Evolutionary conservation across 2,888 invertebrate species (phyloP).

Genomic region (Aphodius granarius): DNA sequence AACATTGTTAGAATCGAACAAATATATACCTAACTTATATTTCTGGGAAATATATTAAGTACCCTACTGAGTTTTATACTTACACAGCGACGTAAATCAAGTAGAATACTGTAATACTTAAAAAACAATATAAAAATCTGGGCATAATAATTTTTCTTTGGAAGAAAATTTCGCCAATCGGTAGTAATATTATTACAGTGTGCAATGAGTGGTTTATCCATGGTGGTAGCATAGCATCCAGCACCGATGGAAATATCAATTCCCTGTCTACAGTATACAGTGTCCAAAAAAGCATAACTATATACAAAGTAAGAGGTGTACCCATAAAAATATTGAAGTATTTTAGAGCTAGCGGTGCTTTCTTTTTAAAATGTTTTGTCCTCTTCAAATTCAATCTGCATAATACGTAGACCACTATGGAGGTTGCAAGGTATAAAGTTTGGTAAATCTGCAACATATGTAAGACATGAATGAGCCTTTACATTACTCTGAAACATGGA

Average conservation of each 20-base stretch:
- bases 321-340: neutral
- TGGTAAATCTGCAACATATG: neutral
- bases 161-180: conserved; percentile 2
- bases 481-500: too few relatives aligned
- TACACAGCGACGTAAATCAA: neutral
- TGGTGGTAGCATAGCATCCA: neutral
- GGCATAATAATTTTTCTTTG: conserved; percentile 4
- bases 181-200: neutral
- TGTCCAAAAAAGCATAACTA: conserved; percentile 1
- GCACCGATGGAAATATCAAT: neutral
- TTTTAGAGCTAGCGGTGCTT: neutral
- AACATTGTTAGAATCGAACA: neutral
- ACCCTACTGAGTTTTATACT: neutral
- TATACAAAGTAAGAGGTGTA: neutral
- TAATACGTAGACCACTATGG: neutral
- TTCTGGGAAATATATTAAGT: neutral
- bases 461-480: neutral
- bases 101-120: neutral
- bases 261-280: neutral
- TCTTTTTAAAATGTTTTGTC: neutral
- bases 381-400: neutral
- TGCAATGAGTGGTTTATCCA: conserved; percentile 3
- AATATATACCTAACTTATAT: neutral
- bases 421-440: neutral
- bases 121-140: neutral